Base-by-base conservation (phyloP, 1,140 invertebrate species). In the Drosophila arizonae region DNA sequence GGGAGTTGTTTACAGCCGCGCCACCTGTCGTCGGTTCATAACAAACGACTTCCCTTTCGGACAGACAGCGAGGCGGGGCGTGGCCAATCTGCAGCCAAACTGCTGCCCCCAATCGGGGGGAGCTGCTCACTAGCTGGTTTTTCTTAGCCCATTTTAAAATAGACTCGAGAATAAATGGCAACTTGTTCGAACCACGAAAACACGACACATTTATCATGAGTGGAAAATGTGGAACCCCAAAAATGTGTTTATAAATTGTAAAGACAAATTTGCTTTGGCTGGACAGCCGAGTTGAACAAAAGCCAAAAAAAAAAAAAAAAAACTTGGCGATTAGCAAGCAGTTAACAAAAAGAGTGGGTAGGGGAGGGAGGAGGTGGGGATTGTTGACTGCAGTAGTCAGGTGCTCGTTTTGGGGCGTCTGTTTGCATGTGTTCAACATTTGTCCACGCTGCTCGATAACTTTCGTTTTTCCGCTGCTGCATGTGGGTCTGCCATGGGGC, bases 351-450 rank as follows among this genome's bases (percentile, higher is more conserved):
- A 10, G 26, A 51, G 46, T 4, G 46, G 51, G 4, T 8, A 24
- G 21, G 21, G 21, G 21, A 24, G 21, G 21, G 3, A 30, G 39
- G 10, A 15, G 54, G n/a, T 6, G 4, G 17, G 17, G 24, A 30
- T 24, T 21, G 76, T 13, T 13, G 13, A 24, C 13, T 39, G 39
- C 26, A 43, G 57, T 24, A 46, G 62, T 21, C 48, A 65, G 45
- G 43, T 71, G 60, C 67, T 39, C 30, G 52, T 64, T 11, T 57
- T 56, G 46, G 67, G 74, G 78, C 30, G 30, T 55, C 15, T 74
- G 62, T 70, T 85, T 61, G 81, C 80, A 84, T 84, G 81, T 80
- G 81, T 80, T 80, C 26, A 77, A 81, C 79, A 84, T 84, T 85
- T 84, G 80, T 84, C 80, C 62, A 76, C 77, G 73, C 57, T 36